Conservation (phyloP, 1,140 invertebrate genomes). For the Copidosoma floridanum region DNA sequence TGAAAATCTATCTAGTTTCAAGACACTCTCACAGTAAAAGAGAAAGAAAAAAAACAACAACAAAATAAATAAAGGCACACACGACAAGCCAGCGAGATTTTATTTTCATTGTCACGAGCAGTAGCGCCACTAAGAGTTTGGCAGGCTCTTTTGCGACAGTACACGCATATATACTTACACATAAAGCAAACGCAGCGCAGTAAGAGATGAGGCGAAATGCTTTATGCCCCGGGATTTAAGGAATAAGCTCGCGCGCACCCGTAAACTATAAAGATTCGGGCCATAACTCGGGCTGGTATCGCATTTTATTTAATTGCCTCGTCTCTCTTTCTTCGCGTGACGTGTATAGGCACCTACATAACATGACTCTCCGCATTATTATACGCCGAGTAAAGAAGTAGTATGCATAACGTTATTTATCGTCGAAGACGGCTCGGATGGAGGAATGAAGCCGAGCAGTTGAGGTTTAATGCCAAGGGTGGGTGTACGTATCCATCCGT, state of each 20-base stretch:
- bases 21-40: background rate
- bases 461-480: constrained; percentile 50
- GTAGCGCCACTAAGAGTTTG: constrained; percentile 8
- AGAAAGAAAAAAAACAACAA: constrained; percentile 6
- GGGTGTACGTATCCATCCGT: constrained; percentile 27
- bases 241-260: constrained; percentile 48
- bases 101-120: constrained; percentile 16
- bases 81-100: constrained; percentile 19
- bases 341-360: background rate
- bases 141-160: background rate
- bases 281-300: constrained; percentile 57
- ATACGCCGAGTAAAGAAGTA: background rate
- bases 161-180: background rate
- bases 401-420: constrained; percentile 59
- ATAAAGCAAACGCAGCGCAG: too few relatives aligned
- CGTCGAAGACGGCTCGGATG: too few relatives aligned
- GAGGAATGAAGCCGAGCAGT: too few relatives aligned
- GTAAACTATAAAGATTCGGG: constrained; percentile 57
- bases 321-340: constrained; percentile 32
- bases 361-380: too few relatives aligned
- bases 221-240: constrained; percentile 53
- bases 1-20: constrained; percentile 15
- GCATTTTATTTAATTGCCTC: constrained; percentile 58
- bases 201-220: constrained; percentile 17
- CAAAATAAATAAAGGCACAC: too few relatives aligned